Evolutionary conservation across 1,140 invertebrate genomes (phyloP).

Genomic region (Akabosia matsudoensis): DNA sequence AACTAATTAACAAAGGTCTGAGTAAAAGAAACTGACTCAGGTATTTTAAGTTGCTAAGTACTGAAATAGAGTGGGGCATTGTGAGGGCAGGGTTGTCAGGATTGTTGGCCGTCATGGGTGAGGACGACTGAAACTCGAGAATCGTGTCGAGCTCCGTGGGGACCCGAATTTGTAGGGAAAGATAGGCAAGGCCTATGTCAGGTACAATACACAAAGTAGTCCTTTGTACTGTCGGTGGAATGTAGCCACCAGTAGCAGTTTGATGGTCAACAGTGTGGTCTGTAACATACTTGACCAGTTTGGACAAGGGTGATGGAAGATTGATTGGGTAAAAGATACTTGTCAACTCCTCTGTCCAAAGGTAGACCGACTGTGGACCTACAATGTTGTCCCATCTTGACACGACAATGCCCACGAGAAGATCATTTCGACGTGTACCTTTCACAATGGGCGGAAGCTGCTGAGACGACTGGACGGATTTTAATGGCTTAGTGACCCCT

Average conservation of each 20-base stretch:
- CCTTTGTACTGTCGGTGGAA: slow-evolving; percentile 29
- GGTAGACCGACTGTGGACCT: slow-evolving; percentile 45
- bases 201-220: slow-evolving; percentile 44
- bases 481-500: not conserved
- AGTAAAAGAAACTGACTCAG: slow-evolving; percentile 42
- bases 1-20: slow-evolving; percentile 42
- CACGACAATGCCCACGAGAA: slow-evolving; percentile 41
- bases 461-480: slow-evolving; percentile 5
- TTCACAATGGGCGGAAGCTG: not conserved
- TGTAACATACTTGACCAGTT: slow-evolving; percentile 45
- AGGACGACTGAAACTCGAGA: not conserved
- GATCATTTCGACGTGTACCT: slow-evolving; percentile 20
- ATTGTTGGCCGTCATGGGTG: slow-evolving; percentile 2
- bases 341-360: slow-evolving; percentile 46
- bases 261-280: slow-evolving; percentile 47
- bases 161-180: slow-evolving; percentile 42
- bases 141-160: slow-evolving; percentile 33
- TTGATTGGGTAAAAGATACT: slow-evolving; percentile 41
- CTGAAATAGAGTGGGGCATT: slow-evolving; percentile 44
- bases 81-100: slow-evolving; percentile 33
- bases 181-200: slow-evolving; percentile 40
- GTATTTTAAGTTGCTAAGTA: slow-evolving; percentile 40
- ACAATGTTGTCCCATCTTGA: slow-evolving; percentile 46
- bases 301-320: slow-evolving; percentile 27
- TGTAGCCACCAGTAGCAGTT: slow-evolving; percentile 37